These are phyloP conservation scores for Chrysolina haemoptera DNA, from an alignment of 2,888 invertebrate species.

Conservation along the genomic window DNA sequence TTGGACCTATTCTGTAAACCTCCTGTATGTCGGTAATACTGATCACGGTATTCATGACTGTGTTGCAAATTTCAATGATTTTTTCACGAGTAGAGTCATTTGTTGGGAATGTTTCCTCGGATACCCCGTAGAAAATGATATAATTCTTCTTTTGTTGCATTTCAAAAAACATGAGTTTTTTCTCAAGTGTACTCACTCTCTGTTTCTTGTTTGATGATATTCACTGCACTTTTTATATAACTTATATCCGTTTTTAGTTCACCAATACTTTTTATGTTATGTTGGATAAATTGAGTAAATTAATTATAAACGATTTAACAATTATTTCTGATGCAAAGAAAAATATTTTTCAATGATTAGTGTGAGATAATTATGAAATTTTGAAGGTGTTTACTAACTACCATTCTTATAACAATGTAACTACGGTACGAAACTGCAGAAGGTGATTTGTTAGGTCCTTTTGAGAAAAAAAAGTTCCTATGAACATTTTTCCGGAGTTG, in stretches of 20 bases:
- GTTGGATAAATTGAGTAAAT: too few species aligned
- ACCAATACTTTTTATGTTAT: conserved; percentile 10
- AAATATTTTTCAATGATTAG: too few species aligned
- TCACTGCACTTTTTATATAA: background rate
- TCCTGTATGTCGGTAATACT: background rate
- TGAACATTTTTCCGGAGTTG: too few species aligned
- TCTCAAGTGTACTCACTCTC: background rate
- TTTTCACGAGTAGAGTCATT: too few species aligned
- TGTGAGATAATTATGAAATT: too few species aligned
- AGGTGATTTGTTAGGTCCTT: too few species aligned
- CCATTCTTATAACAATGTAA: too few species aligned
- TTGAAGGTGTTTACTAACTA: too few species aligned
- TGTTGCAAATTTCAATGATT: background rate
- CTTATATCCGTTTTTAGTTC: conserved; percentile 12
- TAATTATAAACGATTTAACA: too few species aligned
- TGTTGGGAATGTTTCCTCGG: background rate
- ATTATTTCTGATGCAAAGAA: too few species aligned
- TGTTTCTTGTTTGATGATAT: conserved; percentile 18
- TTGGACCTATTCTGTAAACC: background rate
- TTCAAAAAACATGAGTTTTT: background rate
- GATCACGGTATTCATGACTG: background rate
- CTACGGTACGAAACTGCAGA: too few species aligned
- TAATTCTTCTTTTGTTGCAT: background rate
- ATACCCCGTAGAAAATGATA: background rate
- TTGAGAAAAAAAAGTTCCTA: too few species aligned